Evolutionary conservation across 1,140 invertebrate species (phyloP), one percentile per base, ranked within the genome.

Genomic region (Batillaria attramentaria): DNA sequence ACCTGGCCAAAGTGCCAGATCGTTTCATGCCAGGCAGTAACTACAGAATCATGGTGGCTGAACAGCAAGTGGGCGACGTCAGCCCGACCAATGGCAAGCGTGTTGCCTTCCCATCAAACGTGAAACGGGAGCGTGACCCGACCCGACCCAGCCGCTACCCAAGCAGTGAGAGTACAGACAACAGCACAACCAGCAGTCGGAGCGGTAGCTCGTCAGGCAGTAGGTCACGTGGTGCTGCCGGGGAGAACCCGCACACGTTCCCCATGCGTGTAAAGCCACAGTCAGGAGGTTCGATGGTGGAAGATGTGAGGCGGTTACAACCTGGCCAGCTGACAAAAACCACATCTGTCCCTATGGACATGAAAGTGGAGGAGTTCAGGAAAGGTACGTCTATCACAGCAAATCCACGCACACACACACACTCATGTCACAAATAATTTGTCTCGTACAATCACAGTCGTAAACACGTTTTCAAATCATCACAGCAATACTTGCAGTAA

Each of bases 311-410:
- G 16, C 60, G 39, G 24, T 39, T 50, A 6, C 18, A 75, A n/a
- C 73, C 73, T 16, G 33, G 54, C 10, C 35, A 20, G 39, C 68
- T 86, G 18, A 85, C 80, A 2, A 84, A 86, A 66, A 86, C 86
- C 24, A 43, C 79, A 10, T 87, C 85, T 5, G 68, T 86, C 31
- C 86, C 86, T 20, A 78, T 78, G 46, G 83, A 86, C 65, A 84
- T 84, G 84, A 87, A 85, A 73, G 83, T 84, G 50, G 81, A 81
- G 24, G 84, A 84, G 54, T 86, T 83, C 50, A 83, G 78, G 75
- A 86, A 81, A 85, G 81, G 84, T 84, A 72, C 57, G 33, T 66
- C n/a, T n/a, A n/a, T n/a, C n/a, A n/a, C n/a, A n/a, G n/a, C n/a
- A n/a, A n/a, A n/a, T n/a, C n/a, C n/a, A n/a, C n/a, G n/a, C n/a